Evolutionary conservation across 2,113 vertebrate genomes (phyloP), one percentile per base, ranked within the genome.

Genomic region (Eudyptes chrysolophus): DNA sequence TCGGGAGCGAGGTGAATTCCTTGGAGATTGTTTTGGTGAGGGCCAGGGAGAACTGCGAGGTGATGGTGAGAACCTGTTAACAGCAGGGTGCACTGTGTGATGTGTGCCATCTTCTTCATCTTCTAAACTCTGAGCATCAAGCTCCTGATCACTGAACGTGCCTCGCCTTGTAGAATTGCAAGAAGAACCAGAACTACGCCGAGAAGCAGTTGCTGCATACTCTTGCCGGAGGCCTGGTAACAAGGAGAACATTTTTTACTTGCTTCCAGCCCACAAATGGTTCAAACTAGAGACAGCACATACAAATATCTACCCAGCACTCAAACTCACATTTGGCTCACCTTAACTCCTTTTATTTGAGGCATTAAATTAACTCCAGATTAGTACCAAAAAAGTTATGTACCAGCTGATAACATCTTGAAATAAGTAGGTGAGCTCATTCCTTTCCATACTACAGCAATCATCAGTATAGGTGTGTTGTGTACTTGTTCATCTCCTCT

Each of bases 131-230:
- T 99, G 99, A 3, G 99, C 99, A 30, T 99, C 99, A 10, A 99
- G 98, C 97, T 99, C 99, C 98, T 99, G 99, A 97, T 99, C 99
- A 10, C 99, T 99, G 97, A 99, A 99, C 0, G 99, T 99, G 96
- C 99, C 99, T 87, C 99, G 98, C 51, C 99, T 98, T 71, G 99
- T 98, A 1, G 99, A 99, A 97, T 99, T 99, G 91, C 99, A 99
- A 21, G 99, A 99, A 7, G 99, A 99, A 60, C 99, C 99, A 5
- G 99, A 99, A 97, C 99, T 99, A 62, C 99, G 99, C 4, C 99
- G 98, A 64, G 99, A 99, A 3, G 99, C 98, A 12, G 98, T 98
- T 3, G 99, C 99, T 46, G 99, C 99, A 2, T 99, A 99, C 86
- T 99, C 99, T 92, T 99, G 99, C 65, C 99, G 98, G 83, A 99